Evolutionary conservation across 2,113 vertebrate species (phyloP).

Genomic region (Ciconia maguari): DNA sequence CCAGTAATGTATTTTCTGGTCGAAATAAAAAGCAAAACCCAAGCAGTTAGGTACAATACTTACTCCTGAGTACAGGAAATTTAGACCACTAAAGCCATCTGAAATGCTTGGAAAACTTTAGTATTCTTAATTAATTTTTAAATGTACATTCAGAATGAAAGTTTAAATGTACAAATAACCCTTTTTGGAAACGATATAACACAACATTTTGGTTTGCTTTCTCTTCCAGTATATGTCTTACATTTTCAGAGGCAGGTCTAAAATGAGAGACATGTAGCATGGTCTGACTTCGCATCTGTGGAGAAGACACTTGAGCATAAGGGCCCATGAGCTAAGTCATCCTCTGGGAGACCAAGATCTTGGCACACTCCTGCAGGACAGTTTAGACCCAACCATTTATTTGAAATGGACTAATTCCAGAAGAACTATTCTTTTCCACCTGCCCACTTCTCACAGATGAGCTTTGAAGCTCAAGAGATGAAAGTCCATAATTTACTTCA

Average conservation of each 20-base stretch:
- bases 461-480: neutral
- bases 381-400: neutral
- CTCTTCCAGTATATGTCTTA: neutral
- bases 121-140: neutral
- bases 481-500: neutral
- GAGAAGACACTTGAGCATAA: neutral
- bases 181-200: neutral
- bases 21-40: neutral
- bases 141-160: neutral
- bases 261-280: neutral
- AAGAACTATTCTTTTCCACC: neutral
- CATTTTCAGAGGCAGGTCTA: neutral
- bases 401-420: neutral
- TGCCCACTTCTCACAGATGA: neutral
- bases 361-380: neutral
- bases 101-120: neutral
- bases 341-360: neutral
- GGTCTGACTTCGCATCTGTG: neutral
- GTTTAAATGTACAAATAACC: neutral
- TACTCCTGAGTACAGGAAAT: neutral
- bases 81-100: neutral
- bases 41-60: neutral
- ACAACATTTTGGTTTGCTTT: neutral
- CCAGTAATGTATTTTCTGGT: neutral
- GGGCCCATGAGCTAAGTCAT: neutral